Conservation (phyloP, 1,140 invertebrate species). For the Dinoponera quadriceps region DNA sequence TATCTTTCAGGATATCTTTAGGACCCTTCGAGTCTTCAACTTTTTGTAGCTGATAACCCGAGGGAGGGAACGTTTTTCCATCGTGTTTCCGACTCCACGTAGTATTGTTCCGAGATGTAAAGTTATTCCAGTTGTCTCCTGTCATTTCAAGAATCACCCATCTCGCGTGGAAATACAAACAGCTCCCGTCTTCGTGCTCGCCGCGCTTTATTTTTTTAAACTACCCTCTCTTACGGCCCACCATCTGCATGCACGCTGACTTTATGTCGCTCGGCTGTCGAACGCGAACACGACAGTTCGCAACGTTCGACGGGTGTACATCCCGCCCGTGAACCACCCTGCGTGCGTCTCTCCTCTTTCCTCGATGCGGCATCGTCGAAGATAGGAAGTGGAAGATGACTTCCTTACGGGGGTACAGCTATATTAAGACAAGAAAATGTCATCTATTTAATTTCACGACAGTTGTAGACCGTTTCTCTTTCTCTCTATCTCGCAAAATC, state of each 20-base stretch:
- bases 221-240: slow-evolving; percentile 73
- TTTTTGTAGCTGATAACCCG: background rate
- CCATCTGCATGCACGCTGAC: slow-evolving; percentile 79
- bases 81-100: slow-evolving; percentile 30
- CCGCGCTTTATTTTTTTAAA: slow-evolving; percentile 83
- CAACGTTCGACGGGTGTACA: slow-evolving; percentile 70
- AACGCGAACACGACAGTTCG: slow-evolving; percentile 51
- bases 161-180: slow-evolving; percentile 80
- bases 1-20: background rate
- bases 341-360: slow-evolving; percentile 18
- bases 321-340: slow-evolving; percentile 62
- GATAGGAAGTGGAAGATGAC: too few species aligned
- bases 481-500: too few species aligned
- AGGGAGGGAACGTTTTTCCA: slow-evolving; percentile 32
- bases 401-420: background rate
- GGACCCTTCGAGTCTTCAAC: background rate
- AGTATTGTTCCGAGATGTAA: slow-evolving; percentile 64
- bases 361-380: slow-evolving; percentile 29
- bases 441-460: background rate
- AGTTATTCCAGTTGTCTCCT: slow-evolving; percentile 74
- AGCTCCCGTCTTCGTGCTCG: slow-evolving; percentile 69
- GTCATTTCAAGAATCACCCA: slow-evolving; percentile 76
- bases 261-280: slow-evolving; percentile 64
- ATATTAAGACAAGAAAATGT: background rate
- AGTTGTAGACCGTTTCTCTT: background rate